A percentile compares a stretch with the other conserved stretches of the same genome.
Evolutionary conservation across 2,888 invertebrate genomes (phyloP).

Genomic region (Petrolisthes manimaculis): DNA sequence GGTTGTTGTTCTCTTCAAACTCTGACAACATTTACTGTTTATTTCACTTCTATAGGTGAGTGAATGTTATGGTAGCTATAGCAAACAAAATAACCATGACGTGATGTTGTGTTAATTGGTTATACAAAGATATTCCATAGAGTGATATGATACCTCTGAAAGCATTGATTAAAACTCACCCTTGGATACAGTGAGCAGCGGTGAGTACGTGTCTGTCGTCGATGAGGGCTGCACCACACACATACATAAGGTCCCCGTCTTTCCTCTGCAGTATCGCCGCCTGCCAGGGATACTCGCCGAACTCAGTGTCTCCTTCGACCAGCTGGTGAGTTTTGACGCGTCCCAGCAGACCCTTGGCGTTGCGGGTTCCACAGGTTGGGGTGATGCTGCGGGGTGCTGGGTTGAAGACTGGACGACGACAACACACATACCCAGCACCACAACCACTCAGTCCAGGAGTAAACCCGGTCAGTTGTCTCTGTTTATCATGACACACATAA

Average conservation of each 20-base stretch:
- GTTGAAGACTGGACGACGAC: constrained; percentile 59
- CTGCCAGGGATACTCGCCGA: constrained; percentile 89
- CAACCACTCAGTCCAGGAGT: constrained; percentile 54
- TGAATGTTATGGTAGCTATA: no score
- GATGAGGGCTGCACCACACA: constrained; percentile 90
- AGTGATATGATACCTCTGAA: no score
- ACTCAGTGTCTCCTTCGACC: constrained; percentile 52
- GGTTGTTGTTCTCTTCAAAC: no score
- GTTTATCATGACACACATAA: neutral
- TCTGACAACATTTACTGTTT: no score
- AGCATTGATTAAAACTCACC: constrained; percentile 72
- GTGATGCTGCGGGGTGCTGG: constrained; percentile 1
- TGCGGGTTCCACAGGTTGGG: constrained; percentile 80
- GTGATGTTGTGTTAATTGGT: no score
- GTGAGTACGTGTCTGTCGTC: constrained; percentile 87
- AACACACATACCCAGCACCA: constrained; percentile 66
- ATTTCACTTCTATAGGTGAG: no score
- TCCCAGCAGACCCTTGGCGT: constrained; percentile 90
- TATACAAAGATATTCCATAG: no score
- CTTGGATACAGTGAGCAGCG: constrained; percentile 92
- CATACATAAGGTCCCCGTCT: constrained; percentile 92
- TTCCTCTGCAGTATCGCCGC: constrained; percentile 94
- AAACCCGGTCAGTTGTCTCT: constrained; percentile 61
- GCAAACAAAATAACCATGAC: no score
- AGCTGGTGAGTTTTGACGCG: constrained; percentile 70